A percentile compares a stretch with the other conserved stretches of the same genome.
Conservation (phyloP, 2,113 vertebrate genomes). For the Hypanus sabinus region DNA sequence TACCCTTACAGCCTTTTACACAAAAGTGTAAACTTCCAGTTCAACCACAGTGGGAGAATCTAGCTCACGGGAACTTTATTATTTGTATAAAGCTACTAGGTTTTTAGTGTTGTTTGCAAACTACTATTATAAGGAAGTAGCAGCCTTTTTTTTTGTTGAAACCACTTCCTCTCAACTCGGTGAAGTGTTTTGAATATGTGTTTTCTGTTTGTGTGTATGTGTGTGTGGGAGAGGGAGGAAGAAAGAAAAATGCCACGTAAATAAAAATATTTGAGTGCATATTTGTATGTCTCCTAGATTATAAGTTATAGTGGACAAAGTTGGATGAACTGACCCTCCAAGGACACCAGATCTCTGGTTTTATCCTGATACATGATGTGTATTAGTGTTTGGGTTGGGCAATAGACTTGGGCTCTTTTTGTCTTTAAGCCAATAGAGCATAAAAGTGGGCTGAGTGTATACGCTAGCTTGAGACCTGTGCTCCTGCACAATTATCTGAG, state of each 20-base stretch:
- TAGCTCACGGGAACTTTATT: constrained; percentile 12
- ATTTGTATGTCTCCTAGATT: not conserved
- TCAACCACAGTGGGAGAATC: not conserved
- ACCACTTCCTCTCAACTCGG: constrained; percentile 33
- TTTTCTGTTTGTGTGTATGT: not conserved
- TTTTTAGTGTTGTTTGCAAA: not conserved
- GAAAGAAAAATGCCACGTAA: not conserved
- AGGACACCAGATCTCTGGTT: not conserved
- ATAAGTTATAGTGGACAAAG: not conserved
- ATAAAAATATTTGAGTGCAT: not conserved
- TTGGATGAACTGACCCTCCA: not conserved
- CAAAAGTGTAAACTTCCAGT: not conserved
- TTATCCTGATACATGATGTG: not conserved
- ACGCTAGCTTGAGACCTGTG: not conserved
- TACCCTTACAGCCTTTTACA: not conserved
- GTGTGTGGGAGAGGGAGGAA: not conserved
- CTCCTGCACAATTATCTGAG: not conserved
- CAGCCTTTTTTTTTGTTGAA: not conserved
- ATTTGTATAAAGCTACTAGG: not conserved
- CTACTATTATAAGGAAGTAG: constrained; percentile 18
- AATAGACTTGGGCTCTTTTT: not conserved
- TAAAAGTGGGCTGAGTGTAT: not conserved
- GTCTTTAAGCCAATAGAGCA: not conserved
- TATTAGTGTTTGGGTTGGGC: not conserved
- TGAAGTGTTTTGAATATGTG: not conserved